Base-by-base conservation (phyloP, 2,888 invertebrate species). In the Chymomyza procnemis region DNA sequence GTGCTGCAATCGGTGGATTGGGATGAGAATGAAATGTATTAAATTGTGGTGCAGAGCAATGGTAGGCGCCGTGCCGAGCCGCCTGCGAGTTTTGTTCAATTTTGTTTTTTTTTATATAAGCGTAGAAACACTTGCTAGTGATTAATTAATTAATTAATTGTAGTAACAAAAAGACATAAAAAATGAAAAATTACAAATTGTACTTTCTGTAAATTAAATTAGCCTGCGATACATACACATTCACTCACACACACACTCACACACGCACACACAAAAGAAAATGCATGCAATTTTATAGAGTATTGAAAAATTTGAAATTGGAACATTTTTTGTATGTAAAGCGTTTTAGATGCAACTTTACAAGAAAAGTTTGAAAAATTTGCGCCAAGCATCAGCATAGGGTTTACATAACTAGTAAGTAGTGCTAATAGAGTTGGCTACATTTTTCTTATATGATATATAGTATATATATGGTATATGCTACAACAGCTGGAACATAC, bases 11-110 rank as follows among this genome's bases (percentile, higher is more conserved):
- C 91, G 19, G 90, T 90, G 66, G 91, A 91, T 78, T 91, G 90
- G 90, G 91, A 91, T 74, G 91, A 91, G 67, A 91, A 90, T 71
- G 91, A 90, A 80, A 90, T 90, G 81, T 91, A 90, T 76, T 91
- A 85, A 88, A 9, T 19, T 14, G 14, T 47, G 18, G 12, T 21
- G 5, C 3, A 3, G 21, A n/a, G 56, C 4, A 1, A n/a, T n/a
- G 26, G 26, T 4, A 5, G 26, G 6, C n/a, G 56, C 22, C 30
- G 56, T 56, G 61, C 61, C 61, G 26, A 61, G 54, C 61, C 57
- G 47, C 22, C 62, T n/a, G 14, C 1, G 30, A 14, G 34, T 14
- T 57, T 57, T 34, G 57, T 57, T 30, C 16, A 30, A 56, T 22
- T 34, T n/a, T 34, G 57, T 57, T 30, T 8, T 16, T 30, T 22